phyloP scores from a whole-genome alignment of 2,113 vertebrate genomes.

The Mastomys coucha region DNA sequence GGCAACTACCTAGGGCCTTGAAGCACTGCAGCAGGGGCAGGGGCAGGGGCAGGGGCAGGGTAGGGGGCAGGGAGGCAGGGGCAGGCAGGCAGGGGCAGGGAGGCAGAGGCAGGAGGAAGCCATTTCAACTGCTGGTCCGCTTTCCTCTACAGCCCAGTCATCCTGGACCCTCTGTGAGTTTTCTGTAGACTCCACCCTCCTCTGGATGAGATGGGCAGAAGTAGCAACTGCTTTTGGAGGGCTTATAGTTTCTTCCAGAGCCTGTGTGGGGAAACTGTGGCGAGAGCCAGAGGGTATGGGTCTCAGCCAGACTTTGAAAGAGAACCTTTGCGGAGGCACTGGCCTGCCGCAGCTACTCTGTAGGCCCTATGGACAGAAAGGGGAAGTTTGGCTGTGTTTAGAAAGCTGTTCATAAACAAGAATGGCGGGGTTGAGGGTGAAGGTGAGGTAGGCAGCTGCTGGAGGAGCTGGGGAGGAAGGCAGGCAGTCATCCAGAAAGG shows the following conservation, averaged over 20 bases:
- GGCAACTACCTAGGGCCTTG: background rate
- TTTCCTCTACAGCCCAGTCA: background rate
- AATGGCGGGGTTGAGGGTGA: conserved; percentile 48
- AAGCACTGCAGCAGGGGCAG: background rate
- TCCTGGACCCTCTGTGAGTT: background rate
- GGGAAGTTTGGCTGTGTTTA: conserved; percentile 77
- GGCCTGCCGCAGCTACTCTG: conserved; percentile 68
- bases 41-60: too few relatives aligned
- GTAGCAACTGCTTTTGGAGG: background rate
- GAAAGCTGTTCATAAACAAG: conserved; percentile 67
- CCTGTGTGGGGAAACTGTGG: background rate
- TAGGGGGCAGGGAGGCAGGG: too few relatives aligned
- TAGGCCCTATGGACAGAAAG: conserved; percentile 36
- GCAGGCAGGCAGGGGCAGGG: too few relatives aligned
- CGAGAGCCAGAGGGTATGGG: background rate
- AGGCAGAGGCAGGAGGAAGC: background rate
- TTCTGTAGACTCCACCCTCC: background rate
- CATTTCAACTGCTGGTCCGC: background rate
- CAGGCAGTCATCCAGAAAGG: background rate
- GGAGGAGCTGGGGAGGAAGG: background rate
- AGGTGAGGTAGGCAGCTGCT: background rate
- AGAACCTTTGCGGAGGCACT: conserved; percentile 41
- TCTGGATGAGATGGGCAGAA: too few relatives aligned
- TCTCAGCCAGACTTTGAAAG: conserved; percentile 47
- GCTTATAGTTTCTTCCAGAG: background rate